Percentiles rank a stretch among this genome's conserved stretches.
Evolutionary conservation across 2,888 invertebrate genomes (phyloP).

Genomic region (Melinaea marsaeus): DNA sequence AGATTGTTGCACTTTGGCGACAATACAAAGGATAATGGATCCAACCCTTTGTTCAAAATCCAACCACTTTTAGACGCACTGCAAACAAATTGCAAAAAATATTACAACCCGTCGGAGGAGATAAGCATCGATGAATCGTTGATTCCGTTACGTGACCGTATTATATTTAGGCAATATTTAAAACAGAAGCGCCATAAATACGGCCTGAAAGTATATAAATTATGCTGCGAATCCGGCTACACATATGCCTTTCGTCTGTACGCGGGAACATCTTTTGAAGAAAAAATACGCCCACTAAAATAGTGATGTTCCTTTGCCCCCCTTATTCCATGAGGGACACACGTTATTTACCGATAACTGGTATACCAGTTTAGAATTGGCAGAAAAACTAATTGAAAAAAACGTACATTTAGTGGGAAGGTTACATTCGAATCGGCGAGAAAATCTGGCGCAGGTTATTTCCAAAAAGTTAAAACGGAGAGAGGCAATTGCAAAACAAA

Average conservation of each 20-base stretch:
- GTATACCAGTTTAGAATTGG: too few relatives aligned
- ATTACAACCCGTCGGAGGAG: conserved; percentile 11
- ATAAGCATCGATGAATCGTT: conserved; percentile 17
- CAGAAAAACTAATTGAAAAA: too few relatives aligned
- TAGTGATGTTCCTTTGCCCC: too few relatives aligned
- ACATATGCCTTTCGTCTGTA: conserved; percentile 39
- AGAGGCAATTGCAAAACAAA: conserved; percentile 31
- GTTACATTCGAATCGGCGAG: too few relatives aligned
- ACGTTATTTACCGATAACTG: too few relatives aligned
- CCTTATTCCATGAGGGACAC: conserved; percentile 15
- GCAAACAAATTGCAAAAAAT: conserved; percentile 9
- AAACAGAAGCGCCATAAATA: conserved; percentile 26
- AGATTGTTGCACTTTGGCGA: too few relatives aligned
- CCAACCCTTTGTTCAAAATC: too few relatives aligned
- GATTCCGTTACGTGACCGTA: conserved; percentile 15
- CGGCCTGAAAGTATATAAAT: conserved; percentile 42
- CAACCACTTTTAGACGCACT: background rate
- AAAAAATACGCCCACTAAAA: too few relatives aligned
- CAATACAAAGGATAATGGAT: too few relatives aligned
- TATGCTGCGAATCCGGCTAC: conserved; percentile 40
- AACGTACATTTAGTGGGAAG: too few relatives aligned
- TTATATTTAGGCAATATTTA: conserved; percentile 18
- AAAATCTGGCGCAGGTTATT: conserved; percentile 15
- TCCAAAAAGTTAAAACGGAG: conserved; percentile 33
- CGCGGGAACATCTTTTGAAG: conserved; percentile 33